phyloP scores from a whole-genome alignment of 2,113 vertebrate species.

The Calyptommatus sinebrachiatus region DNA sequence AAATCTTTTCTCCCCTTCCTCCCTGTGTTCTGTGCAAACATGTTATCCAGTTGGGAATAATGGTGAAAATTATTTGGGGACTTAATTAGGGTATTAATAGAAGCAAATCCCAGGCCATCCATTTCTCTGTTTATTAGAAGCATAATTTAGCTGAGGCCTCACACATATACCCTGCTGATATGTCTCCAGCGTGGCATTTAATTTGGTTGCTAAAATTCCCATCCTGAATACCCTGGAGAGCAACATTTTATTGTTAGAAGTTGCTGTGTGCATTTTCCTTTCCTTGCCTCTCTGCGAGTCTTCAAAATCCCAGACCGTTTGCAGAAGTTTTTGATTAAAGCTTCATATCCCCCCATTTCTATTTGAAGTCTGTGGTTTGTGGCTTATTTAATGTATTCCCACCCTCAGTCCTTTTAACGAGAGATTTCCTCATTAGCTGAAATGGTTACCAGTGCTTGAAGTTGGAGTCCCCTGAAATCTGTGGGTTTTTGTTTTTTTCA shows the following conservation, averaged over 20 bases:
- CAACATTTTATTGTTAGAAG: constrained; percentile 33
- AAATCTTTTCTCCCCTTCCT: constrained; percentile 21
- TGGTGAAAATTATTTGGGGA: constrained; percentile 11
- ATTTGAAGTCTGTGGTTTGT: constrained; percentile 23
- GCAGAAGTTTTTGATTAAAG: constrained; percentile 11
- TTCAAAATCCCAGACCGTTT: constrained; percentile 29
- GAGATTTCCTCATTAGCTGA: constrained; percentile 25
- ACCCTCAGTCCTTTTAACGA: not conserved
- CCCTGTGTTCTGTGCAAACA: not conserved
- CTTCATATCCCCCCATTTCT: constrained; percentile 13
- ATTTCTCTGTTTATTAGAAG: constrained; percentile 19
- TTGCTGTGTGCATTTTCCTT: constrained; percentile 28
- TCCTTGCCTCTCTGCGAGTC: constrained; percentile 26
- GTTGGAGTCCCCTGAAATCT: not conserved
- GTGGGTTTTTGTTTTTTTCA: constrained; percentile 12
- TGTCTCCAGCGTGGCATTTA: constrained; percentile 20
- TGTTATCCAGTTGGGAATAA: not conserved
- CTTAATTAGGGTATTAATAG: constrained; percentile 18
- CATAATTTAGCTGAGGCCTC: not conserved
- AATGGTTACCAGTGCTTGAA: constrained; percentile 2
- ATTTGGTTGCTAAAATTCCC: constrained; percentile 11
- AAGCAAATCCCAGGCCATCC: not conserved
- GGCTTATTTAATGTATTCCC: not conserved
- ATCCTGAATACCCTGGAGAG: constrained; percentile 19
- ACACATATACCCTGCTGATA: constrained; percentile 23